These are phyloP conservation scores for Opisthocomus hoazin DNA, from an alignment of 2,113 vertebrate species.

Conservation along the genomic window DNA sequence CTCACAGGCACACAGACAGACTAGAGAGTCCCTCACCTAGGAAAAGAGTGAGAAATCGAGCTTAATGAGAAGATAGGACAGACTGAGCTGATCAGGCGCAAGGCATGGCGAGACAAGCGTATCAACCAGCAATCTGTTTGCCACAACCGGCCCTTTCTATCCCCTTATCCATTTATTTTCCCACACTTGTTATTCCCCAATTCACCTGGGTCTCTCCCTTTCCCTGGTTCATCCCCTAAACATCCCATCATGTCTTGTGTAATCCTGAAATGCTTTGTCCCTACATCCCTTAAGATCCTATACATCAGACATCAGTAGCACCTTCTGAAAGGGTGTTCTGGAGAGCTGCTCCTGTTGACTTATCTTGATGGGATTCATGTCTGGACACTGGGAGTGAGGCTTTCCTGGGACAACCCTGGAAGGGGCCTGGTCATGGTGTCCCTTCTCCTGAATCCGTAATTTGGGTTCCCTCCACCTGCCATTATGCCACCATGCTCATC, in stretches of 20 bases:
- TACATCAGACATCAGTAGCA: neutral
- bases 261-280: neutral
- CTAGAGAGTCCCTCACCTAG: neutral
- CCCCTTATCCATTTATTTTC: neutral
- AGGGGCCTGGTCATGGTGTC: neutral
- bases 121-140: neutral
- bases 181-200: neutral
- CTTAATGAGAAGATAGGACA: neutral
- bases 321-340: neutral
- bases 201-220: neutral
- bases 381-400: neutral
- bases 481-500: neutral
- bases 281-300: neutral
- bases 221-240: neutral
- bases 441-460: neutral
- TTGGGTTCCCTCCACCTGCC: neutral
- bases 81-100: neutral
- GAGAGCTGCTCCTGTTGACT: neutral
- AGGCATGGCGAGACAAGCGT: neutral
- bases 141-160: neutral
- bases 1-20: neutral
- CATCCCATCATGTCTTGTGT: too few relatives aligned
- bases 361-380: neutral
- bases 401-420: neutral
- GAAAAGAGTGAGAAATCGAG: neutral